Evolutionary conservation across 64 coral and sea anemone genomes (phyloP), one percentile per base, ranked within the genome.

Genomic region (Pocillopora damicornis): DNA sequence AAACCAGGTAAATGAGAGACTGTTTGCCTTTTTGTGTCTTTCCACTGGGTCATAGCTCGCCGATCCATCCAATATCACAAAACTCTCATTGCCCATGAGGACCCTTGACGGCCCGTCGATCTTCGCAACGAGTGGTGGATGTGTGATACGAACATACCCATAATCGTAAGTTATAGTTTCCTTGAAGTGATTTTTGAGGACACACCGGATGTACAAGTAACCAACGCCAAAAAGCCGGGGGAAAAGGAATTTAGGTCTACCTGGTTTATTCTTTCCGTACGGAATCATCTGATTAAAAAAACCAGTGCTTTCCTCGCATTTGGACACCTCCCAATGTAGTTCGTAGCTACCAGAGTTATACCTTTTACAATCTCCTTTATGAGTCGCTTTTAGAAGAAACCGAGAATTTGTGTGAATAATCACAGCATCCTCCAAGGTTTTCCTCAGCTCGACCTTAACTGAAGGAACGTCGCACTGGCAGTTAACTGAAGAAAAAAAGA

Each of bases 11-110:
- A 87, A 83, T 12, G 63, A 83, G 1, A 97, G 58, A 14, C 61
- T 83, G 15, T 88, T 22, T 35, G 86, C 61, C 61, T 79, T 79
- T 34, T 51, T 63, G 73, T 42, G 62, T 42, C 15, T 59, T 60
- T 45, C 14, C 58, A 86, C 76, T 11, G 94, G 94, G 66, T 97
- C 94, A 67, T 87, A 93, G 11, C 91, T 93, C 38, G 72, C 22
- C 17, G 37, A 79, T 60, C 66, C 91, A 79, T 93, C 74, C 5
- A 97, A 60, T 77, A 58, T 14, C 17, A 97, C 13, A 45, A 76
- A 2, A 11, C 56, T 51, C 0, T 78, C 91, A 45, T 78, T 88
- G 15, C 94, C 94, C 18, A 77, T 93, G 9, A 93, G 73, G 30
- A 88, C 74, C 20, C 51, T 80, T 0, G 10, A 26, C 10, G 91